phyloP scores from a whole-genome alignment of 2,888 invertebrate species.

The Eupeodes latifasciatus region DNA sequence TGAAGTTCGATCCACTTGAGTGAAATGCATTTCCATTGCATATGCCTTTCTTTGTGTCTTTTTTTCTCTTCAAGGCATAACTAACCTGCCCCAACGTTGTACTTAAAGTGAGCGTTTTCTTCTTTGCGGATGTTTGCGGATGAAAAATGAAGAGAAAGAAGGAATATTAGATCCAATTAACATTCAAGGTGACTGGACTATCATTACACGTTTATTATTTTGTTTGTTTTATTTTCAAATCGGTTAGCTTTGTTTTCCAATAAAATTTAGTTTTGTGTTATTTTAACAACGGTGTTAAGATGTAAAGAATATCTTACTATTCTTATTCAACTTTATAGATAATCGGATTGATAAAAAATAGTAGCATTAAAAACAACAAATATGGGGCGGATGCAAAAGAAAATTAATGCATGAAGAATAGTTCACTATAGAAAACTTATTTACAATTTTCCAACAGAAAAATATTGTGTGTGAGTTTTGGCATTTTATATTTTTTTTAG shows the following conservation, averaged over 20 bases:
- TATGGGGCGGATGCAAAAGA: too few species aligned
- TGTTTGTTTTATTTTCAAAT: conserved; percentile 4
- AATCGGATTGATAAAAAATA: too few species aligned
- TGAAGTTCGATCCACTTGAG: conserved; percentile 28
- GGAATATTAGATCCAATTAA: conserved; percentile 53
- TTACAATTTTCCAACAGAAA: too few species aligned
- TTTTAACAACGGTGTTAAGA: too few species aligned
- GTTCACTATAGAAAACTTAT: too few species aligned
- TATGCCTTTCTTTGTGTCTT: not conserved
- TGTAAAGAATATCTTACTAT: too few species aligned
- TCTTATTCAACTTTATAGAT: too few species aligned
- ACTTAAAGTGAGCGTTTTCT: too few species aligned
- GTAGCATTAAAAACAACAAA: too few species aligned
- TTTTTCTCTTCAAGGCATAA: not conserved
- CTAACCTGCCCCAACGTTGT: not conserved
- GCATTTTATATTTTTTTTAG: too few species aligned
- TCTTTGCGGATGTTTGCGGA: conserved; percentile 6
- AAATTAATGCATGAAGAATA: too few species aligned
- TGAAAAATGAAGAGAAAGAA: not conserved
- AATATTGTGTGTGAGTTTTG: too few species aligned
- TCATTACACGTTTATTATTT: not conserved
- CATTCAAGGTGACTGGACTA: conserved; percentile 33
- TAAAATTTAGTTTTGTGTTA: not conserved
- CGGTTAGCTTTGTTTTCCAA: not conserved
- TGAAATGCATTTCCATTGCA: conserved; percentile 15